Evolutionary conservation across 2,113 vertebrate species (phyloP).

Genomic region (human): DNA sequence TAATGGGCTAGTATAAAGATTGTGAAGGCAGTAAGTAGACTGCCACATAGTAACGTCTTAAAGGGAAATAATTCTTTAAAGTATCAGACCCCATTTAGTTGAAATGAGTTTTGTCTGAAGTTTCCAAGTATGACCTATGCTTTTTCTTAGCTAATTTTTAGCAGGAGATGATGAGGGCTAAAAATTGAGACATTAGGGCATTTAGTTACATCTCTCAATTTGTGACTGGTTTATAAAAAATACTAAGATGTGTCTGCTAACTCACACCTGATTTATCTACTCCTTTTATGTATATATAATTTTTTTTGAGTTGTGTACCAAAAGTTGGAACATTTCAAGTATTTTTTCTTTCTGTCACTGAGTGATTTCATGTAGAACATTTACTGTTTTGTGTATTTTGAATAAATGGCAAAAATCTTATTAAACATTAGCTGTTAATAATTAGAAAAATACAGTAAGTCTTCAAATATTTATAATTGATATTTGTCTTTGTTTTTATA

Average conservation of each 20-base stretch:
- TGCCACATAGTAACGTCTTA: background rate
- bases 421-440: conserved; percentile 42
- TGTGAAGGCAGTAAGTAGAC: background rate
- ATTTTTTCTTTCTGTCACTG: background rate
- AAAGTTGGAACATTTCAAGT: background rate
- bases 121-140: background rate
- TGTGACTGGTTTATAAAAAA: conserved; percentile 2
- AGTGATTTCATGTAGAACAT: conserved; percentile 22
- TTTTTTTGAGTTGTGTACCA: background rate
- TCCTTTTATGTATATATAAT: background rate
- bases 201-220: conserved; percentile 34
- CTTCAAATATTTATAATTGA: conserved; percentile 9
- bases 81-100: background rate
- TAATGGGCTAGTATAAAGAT: background rate
- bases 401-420: background rate
- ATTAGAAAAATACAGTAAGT: conserved; percentile 5
- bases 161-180: background rate
- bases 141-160: background rate
- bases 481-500: background rate
- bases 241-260: background rate
- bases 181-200: conserved; percentile 38
- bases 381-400: conserved; percentile 29
- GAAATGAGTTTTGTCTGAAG: conserved; percentile 24
- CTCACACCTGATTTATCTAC: background rate
- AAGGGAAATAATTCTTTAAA: conserved; percentile 31